Base-by-base conservation (phyloP, 2,888 invertebrate species). In the Andricus curvator region DNA sequence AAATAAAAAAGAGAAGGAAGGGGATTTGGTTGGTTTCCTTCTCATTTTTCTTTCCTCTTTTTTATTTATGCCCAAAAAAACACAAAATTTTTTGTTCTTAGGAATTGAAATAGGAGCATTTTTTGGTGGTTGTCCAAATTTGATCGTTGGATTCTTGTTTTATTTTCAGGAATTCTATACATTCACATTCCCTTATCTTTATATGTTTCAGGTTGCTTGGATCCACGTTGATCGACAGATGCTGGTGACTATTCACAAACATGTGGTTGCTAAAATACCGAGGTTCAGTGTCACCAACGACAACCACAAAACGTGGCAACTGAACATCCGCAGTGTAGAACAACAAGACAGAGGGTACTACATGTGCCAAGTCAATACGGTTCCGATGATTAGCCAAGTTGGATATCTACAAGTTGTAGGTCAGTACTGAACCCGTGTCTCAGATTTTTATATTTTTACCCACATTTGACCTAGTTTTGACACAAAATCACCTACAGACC, bases 341-440 rank as follows among this genome's bases (percentile, higher is more conserved):
- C 97, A 97, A 91, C 97, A 97, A 90, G 98, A 98, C 93, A 94
- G 98, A 62, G 98, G 98, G 62, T 97, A 97, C 93, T 97, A 97
- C 93, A 97, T 97, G 96, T 97, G 97, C 93, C 97, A 97, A 93
- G 95, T 96, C 87, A 98, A 98, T 93, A 98, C 98, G 74, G 97
- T 97, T 93, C 98, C 98, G 0, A 98, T 98, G 98, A 98, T 98
- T 91, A 98, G 97, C 91, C 98, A 98, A 95, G 97, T 98, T 60
- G 98, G 98, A 81, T 98, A 97, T 92, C 95, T 98, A 65, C 97
- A 98, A 94, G 98, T 98, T 83, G 97, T 98, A 62, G 98, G 98
- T 98, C 92, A 95, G 97, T 93, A 78, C 48, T 5, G 5, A 48
- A 17, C 4, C 0, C 5, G 4, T 17, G 15, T 48, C 15, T 44